Evolutionary conservation across 2,113 vertebrate genomes (phyloP), one percentile per base, ranked within the genome.

Genomic region (Mixornis gularis): DNA sequence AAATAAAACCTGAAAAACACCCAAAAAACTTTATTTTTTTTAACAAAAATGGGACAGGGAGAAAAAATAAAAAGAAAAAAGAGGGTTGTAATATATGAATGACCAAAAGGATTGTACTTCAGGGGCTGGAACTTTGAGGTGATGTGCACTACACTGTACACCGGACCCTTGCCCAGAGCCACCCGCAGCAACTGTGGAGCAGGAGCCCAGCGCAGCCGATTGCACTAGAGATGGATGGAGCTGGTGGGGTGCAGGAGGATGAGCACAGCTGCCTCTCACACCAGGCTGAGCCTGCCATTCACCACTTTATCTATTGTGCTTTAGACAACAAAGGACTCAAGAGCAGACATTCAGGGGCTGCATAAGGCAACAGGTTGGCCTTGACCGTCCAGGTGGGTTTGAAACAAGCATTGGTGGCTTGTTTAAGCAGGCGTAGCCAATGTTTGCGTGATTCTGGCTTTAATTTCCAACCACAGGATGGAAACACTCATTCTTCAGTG

Each of bases 81-180:
- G 62, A 43, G 62, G 82, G 95, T 84, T 87, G 92, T 97, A 93
- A 95, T 98, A 96, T 98, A 97, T 98, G 65, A 97, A 98, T 97
- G 95, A 97, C 95, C 95, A 96, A 97, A 97, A 96, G 97, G 91
- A 97, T 97, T 93, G 96, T 98, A 98, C 98, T 98, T 98, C 98
- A 97, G 97, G 97, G 98, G 98, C 98, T 98, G 98, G 98, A 98
- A 98, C 98, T 98, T 97, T 98, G 98, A 98, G 97, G 98, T 98
- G 98, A 98, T 96, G 97, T 96, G 96, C 92, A 95, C 97, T 62
- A 93, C 95, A 91, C 91, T 89, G 91, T 92, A 87, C 44, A 95
- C 3, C 19, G 3, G 68, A 91, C 79, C 94, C 66, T 83, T 87
- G 52, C 34, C 92, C 70, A 80, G 92, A 92, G 87, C 83, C 81